These are phyloP conservation scores for Dreissena polymorpha DNA, from an alignment of 1,140 invertebrate genomes.

Conservation along the genomic window DNA sequence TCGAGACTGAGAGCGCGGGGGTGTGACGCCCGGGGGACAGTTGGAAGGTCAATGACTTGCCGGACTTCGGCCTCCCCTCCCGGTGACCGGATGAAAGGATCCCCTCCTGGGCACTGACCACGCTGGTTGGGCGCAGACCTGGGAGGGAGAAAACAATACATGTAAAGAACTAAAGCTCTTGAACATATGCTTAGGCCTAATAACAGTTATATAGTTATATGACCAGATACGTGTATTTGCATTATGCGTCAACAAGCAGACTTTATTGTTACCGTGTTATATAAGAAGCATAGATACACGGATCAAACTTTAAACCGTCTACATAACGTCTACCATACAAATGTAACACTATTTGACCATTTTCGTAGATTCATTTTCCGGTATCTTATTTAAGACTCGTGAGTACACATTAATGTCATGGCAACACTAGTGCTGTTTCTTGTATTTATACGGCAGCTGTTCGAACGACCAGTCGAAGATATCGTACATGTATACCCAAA, in stretches of 20 bases:
- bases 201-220: not conserved
- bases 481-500: too few relatives aligned
- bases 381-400: too few relatives aligned
- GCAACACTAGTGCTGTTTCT: too few relatives aligned
- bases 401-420: too few relatives aligned
- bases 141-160: not conserved
- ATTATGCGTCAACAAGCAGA: not conserved
- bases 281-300: not conserved
- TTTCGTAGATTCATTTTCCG: too few relatives aligned
- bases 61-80: conserved; percentile 25
- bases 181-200: not conserved
- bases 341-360: too few relatives aligned
- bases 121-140: conserved; percentile 36
- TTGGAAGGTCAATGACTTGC: conserved; percentile 31
- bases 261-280: not conserved
- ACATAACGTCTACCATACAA: not conserved
- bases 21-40: conserved; percentile 4
- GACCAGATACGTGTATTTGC: not conserved
- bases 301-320: not conserved
- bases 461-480: too few relatives aligned
- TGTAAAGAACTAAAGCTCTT: not conserved
- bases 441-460: too few relatives aligned
- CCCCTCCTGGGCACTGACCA: conserved; percentile 18
- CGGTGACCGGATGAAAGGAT: not conserved
- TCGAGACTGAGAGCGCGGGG: conserved; percentile 23